Base-by-base conservation (phyloP, 2,888 invertebrate genomes). In the Xestia ashworthii region DNA sequence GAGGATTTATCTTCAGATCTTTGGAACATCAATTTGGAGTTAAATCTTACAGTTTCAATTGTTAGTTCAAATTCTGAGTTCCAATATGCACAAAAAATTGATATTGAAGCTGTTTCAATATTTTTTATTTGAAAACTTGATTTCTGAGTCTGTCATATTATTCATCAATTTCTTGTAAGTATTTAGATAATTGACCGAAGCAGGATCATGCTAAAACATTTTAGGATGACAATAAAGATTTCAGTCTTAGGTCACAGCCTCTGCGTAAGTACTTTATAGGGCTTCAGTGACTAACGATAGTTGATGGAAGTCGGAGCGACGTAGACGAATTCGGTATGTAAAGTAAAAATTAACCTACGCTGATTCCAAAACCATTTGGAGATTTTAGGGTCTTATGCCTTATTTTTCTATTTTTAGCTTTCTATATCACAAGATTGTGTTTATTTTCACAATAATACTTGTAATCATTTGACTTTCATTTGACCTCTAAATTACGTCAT, bases 271-370 rank as follows among this genome's bases (percentile, higher is more conserved):
- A 19, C 14, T 12, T 5, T 41, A 44, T 9, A 38, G 12, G 32
- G 44, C 58, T 12, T 22, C 44, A 76, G 11, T 53, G 14, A 55
- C 41, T 62, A 77, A 84, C 14, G 64, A 81, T 69, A 65, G 55
- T 81, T 81, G 55, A 75, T 85, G 60, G 41, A 85, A 46, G n/a
- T 69, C 32, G 11, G 22, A 55, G 25, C 9, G 32, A 81, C 48
- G 14, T 50, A 85, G 76, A 71, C 9, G n/a, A 75, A n/a, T n/a
- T n/a, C n/a, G n/a, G n/a, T n/a, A n/a, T n/a, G n/a, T n/a, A n/a
- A n/a, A n/a, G n/a, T n/a, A n/a, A n/a, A n/a, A n/a, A n/a, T n/a
- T n/a, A n/a, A n/a, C n/a, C n/a, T n/a, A n/a, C n/a, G n/a, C n/a
- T n/a, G n/a, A n/a, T n/a, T n/a, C n/a, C n/a, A n/a, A n/a, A n/a